Percentiles rank a stretch among this genome's conserved stretches.
phyloP scores from a whole-genome alignment of 2,888 invertebrate genomes.

The Girardia tigrina region DNA sequence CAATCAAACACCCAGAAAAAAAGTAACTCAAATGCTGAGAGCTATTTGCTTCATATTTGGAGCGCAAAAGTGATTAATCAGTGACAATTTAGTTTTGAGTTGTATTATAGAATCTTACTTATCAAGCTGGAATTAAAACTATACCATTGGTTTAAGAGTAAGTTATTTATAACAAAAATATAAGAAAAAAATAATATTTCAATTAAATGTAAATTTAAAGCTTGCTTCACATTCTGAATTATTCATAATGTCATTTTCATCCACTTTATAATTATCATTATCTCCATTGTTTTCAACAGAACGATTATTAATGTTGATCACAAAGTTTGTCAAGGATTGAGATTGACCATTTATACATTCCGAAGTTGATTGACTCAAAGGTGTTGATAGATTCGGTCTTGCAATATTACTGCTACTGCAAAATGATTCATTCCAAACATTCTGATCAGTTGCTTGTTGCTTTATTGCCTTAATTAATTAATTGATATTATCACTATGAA shows the following conservation, averaged over 20 bases:
- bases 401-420: neutral
- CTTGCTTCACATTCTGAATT: neutral
- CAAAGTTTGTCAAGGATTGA: neutral
- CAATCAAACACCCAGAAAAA: too few species aligned
- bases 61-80: too few species aligned
- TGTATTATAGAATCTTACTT: too few species aligned
- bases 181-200: too few species aligned
- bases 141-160: too few species aligned
- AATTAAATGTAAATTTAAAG: neutral
- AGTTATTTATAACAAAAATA: too few species aligned
- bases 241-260: neutral
- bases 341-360: neutral
- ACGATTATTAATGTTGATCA: slow-evolving; percentile 9
- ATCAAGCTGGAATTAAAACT: too few species aligned
- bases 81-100: too few species aligned
- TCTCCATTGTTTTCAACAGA: neutral
- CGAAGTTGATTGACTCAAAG: neutral
- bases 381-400: neutral
- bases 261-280: neutral
- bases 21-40: too few species aligned
- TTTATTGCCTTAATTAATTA: neutral
- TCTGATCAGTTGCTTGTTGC: neutral
- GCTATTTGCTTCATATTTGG: too few species aligned
- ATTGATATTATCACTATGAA: neutral
- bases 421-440: neutral